Percentiles rank a stretch among this genome's conserved stretches.
These are phyloP conservation scores for Calycopis cecrops DNA, from an alignment of 1,140 invertebrate species.

Conservation along the genomic window DNA sequence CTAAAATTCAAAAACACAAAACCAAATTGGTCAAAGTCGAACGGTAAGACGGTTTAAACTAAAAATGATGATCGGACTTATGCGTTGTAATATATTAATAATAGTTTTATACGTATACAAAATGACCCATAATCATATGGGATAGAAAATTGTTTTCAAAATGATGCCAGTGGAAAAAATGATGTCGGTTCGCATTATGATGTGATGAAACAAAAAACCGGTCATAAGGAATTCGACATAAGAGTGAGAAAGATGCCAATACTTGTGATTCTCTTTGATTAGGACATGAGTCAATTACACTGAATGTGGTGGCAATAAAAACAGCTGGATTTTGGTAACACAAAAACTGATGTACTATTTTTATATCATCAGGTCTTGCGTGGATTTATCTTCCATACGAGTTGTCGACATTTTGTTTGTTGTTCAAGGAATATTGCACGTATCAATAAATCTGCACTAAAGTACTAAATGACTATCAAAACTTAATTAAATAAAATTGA, in stretches of 20 bases:
- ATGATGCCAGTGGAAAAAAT: conserved; percentile 54
- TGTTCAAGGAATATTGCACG: too few species aligned
- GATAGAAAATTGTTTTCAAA: conserved; percentile 70
- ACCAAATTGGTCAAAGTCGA: conserved; percentile 29
- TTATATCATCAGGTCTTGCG: not conserved
- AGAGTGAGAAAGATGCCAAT: conserved; percentile 30
- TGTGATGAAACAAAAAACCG: conserved; percentile 58
- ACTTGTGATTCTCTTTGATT: conserved; percentile 48
- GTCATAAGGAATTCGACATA: conserved; percentile 40
- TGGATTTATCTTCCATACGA: too few species aligned
- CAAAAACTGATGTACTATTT: not conserved
- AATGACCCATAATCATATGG: conserved; percentile 68
- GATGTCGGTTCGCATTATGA: conserved; percentile 49
- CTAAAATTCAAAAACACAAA: conserved; percentile 42
- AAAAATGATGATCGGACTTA: conserved; percentile 49
- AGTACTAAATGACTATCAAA: too few species aligned
- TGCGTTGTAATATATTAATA: conserved; percentile 63
- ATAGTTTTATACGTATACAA: conserved; percentile 58
- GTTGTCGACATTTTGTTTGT: too few species aligned
- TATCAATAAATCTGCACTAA: too few species aligned
- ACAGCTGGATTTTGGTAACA: not conserved
- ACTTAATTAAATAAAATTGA: too few species aligned
- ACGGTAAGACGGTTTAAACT: conserved; percentile 37
- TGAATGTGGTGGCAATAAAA: conserved; percentile 7
- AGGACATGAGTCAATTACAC: conserved; percentile 32